Evolutionary conservation across 2,888 invertebrate genomes (phyloP).

Genomic region (Chloromyia formosa): DNA sequence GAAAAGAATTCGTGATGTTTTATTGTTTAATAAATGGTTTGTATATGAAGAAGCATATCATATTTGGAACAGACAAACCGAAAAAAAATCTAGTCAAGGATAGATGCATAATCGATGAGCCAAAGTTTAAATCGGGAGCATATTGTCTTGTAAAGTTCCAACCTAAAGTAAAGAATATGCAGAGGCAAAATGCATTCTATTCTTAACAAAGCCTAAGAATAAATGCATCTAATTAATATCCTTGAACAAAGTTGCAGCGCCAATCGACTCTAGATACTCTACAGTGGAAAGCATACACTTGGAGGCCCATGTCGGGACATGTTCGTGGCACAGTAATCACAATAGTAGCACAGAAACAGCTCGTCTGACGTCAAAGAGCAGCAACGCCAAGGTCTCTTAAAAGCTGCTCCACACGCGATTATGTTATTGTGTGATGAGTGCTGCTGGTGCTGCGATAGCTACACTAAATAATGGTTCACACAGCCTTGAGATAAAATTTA

Average conservation of each 20-base stretch:
- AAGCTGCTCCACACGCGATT: constrained; percentile 39
- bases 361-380: constrained; percentile 42
- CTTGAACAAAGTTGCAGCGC: not conserved
- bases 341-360: constrained; percentile 5
- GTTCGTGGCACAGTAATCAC: not conserved
- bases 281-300: not conserved
- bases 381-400: constrained; percentile 39
- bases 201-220: not conserved
- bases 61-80: not conserved
- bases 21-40: not conserved
- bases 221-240: constrained; percentile 27
- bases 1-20: constrained; percentile 20
- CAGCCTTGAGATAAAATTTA: constrained; percentile 44
- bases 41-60: not conserved
- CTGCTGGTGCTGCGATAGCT: not conserved
- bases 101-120: not conserved
- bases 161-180: not conserved
- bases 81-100: constrained; percentile 18
- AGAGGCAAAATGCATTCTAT: not conserved
- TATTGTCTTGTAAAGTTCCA: not conserved
- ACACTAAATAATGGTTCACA: constrained; percentile 34
- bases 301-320: not conserved
- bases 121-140: not conserved
- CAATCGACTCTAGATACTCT: no score
- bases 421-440: constrained; percentile 41